Evolutionary conservation across 2,888 invertebrate species (phyloP).

Genomic region (Lydus trimaculatus): DNA sequence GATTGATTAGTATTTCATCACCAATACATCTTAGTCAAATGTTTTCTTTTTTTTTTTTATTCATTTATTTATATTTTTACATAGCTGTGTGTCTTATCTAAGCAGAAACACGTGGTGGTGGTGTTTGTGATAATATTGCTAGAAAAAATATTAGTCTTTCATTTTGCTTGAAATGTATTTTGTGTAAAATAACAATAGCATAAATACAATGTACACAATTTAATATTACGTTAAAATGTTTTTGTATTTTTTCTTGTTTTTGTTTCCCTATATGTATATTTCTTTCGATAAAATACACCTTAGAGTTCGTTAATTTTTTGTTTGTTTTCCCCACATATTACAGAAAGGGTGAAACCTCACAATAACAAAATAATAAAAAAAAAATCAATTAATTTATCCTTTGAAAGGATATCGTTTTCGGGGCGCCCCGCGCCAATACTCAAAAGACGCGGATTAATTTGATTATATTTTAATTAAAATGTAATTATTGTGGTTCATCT

Average conservation of each 20-base stretch:
- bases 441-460: neutral
- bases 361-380: too few species aligned
- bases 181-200: conserved; percentile 59
- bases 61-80: neutral
- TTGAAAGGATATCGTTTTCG: neutral
- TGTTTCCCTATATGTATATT: conserved; percentile 2
- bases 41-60: neutral
- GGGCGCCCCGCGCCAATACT: neutral
- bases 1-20: conserved; percentile 30
- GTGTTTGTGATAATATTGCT: conserved; percentile 49
- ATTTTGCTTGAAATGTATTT: conserved; percentile 59
- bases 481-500: neutral
- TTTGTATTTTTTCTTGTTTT: conserved; percentile 40
- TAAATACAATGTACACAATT: conserved; percentile 35
- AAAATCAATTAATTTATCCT: conserved; percentile 30
- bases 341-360: conserved; percentile 7
- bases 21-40: conserved; percentile 43
- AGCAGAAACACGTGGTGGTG: conserved; percentile 50
- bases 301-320: conserved; percentile 33
- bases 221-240: conserved; percentile 45
- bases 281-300: neutral
- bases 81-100: conserved; percentile 47
- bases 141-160: conserved; percentile 62
- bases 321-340: conserved; percentile 18
- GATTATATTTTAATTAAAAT: neutral